Conservation (phyloP, 2,113 vertebrate species). For the Chaetorhynchus papuensis region DNA sequence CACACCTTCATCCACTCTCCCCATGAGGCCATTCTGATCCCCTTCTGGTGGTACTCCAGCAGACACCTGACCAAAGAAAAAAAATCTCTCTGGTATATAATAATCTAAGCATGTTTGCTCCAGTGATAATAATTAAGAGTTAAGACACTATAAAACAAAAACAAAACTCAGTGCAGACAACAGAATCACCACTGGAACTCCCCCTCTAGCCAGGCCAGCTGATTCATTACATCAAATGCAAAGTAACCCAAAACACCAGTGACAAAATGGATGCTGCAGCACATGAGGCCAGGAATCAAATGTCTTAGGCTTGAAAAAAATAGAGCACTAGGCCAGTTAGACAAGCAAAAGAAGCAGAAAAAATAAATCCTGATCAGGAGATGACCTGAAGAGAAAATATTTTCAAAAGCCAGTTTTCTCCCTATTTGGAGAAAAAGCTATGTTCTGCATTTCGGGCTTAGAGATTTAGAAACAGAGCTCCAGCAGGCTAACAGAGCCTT, state of each 20-base stretch:
- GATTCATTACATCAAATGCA: not conserved
- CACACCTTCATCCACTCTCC: constrained; percentile 94
- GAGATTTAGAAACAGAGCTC: not conserved
- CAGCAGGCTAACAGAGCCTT: not conserved
- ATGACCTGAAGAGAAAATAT: not conserved
- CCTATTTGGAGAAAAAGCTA: not conserved
- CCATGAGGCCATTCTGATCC: constrained; percentile 93
- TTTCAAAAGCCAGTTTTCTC: not conserved
- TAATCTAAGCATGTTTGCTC: not conserved
- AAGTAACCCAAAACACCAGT: not conserved
- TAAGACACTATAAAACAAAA: not conserved
- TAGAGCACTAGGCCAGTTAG: not conserved
- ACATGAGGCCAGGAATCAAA: not conserved
- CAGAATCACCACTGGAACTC: not conserved
- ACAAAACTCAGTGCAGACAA: not conserved
- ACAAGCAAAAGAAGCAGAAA: not conserved
- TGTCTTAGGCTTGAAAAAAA: not conserved
- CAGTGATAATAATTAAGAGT: not conserved
- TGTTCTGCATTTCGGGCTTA: not conserved
- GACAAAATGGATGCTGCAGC: not conserved
- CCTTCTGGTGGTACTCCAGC: constrained; percentile 81
- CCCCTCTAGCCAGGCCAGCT: not conserved
- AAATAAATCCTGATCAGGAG: not conserved
- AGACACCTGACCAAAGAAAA: constrained; percentile 73
- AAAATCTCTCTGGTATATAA: not conserved